Percentiles rank a stretch among this genome's conserved stretches.
Evolutionary conservation across 2,888 invertebrate genomes (phyloP).

Genomic region (Acronicta aceris): DNA sequence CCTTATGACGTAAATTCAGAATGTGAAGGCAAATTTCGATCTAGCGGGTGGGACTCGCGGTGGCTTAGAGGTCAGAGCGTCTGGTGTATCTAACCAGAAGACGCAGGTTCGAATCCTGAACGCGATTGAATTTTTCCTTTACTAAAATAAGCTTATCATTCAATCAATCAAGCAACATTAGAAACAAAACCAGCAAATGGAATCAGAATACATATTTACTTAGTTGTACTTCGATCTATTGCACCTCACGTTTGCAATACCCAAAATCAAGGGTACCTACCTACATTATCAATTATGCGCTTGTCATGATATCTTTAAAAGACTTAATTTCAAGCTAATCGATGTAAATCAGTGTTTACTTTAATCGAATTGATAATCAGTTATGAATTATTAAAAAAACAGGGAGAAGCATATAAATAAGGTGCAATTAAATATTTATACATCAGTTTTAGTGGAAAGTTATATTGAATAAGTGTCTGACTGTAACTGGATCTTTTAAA

Average conservation of each 20-base stretch:
- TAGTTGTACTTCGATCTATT: slow-evolving; percentile 6
- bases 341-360: slow-evolving; percentile 54
- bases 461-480: slow-evolving; percentile 36
- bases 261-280: slow-evolving; percentile 11
- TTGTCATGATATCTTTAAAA: slow-evolving; percentile 9
- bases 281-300: slow-evolving; percentile 16
- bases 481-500: slow-evolving; percentile 52
- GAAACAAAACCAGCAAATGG: no score
- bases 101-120: no score
- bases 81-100: no score
- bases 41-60: no score
- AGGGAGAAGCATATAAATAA: slow-evolving; percentile 61
- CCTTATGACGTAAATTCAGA: no score
- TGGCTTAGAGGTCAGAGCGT: no score
- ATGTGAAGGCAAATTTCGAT: no score
- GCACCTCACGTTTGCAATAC: slow-evolving; percentile 20
- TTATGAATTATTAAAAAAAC: slow-evolving; percentile 49
- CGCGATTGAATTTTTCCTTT: no score
- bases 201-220: neutral
- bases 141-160: no score
- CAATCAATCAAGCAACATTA: no score
- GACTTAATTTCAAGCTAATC: slow-evolving; percentile 52
- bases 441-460: slow-evolving; percentile 60
- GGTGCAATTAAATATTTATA: slow-evolving; percentile 50
- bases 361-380: slow-evolving; percentile 62